Percentiles rank a stretch among this genome's conserved stretches.
Conservation (phyloP, 2,113 vertebrate genomes). For the Gymnobelideus leadbeateri region DNA sequence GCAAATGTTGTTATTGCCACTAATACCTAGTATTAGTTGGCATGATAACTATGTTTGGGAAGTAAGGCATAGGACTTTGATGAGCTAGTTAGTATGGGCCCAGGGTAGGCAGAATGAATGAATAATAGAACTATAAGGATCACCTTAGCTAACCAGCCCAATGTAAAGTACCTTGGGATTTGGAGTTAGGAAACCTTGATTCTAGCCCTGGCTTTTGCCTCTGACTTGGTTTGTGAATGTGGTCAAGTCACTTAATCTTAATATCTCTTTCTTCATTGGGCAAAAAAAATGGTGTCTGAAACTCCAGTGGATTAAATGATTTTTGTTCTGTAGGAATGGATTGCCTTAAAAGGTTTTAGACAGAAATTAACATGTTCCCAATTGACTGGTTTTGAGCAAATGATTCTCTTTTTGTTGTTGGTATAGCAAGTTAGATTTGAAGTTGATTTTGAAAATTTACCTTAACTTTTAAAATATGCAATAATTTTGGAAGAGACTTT, state of each 20-base stretch:
- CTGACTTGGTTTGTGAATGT: neutral
- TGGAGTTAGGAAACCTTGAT: neutral
- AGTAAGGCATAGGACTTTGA: neutral
- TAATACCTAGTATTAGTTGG: neutral
- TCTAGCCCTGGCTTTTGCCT: neutral
- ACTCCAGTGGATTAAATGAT: too few relatives aligned
- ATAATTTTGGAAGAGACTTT: neutral
- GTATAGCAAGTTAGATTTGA: neutral
- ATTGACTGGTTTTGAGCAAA: neutral
- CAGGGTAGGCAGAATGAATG: neutral
- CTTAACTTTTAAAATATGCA: neutral
- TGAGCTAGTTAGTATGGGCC: neutral
- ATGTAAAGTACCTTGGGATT: neutral
- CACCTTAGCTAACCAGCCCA: neutral
- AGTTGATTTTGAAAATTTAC: neutral
- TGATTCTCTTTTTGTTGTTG: neutral
- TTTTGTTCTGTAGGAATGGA: neutral
- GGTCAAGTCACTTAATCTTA: neutral
- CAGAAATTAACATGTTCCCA: neutral
- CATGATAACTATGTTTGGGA: neutral
- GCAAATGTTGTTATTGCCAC: neutral
- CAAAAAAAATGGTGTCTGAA: too few relatives aligned
- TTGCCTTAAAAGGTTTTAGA: neutral
- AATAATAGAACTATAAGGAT: neutral
- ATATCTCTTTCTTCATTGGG: too few relatives aligned